Evolutionary conservation across 2,113 vertebrate genomes (phyloP), one percentile per base, ranked within the genome.

Genomic region (Saguinus midas): DNA sequence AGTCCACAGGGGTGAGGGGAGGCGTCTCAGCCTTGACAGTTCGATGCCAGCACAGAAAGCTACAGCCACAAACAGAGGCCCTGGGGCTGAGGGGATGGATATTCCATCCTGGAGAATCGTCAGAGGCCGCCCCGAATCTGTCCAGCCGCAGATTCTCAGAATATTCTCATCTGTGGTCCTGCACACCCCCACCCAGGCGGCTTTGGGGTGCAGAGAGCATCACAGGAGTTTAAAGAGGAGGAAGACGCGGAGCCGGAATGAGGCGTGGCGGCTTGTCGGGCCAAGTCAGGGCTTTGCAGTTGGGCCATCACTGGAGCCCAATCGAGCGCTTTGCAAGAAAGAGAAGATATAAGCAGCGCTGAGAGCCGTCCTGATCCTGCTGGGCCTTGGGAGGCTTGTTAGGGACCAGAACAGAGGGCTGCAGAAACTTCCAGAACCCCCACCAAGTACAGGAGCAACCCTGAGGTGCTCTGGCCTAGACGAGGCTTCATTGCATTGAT

Each of bases 71-170:
- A 7, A 7, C 64, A 1, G 1, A 45, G 37, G 37, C 40, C 29
- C 14, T 8, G 12, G 37, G 40, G n/a, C 45, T 10, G 13, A 13
- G 37, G 21, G 18, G 72, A 17, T 0, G 7, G 17, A 1, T 1
- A 27, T 45, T 35, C 58, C 29, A 4, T 16, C 37, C 45, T 27
- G 0, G 18, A 20, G 5, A 8, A 64, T 18, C 0, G 0, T 11
- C 17, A 52, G 17, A 14, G 0, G 21, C 43, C 48, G 12, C n/a
- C 43, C 3, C 4, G 7, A 57, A 55, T 20, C 29, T 37, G 37
- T 58, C 29, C 72, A 5, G 55, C 10, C 14, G 18, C 57, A 12
- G 55, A 35, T 13, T 10, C 16, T 12, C 8, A 14, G 55, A 8
- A 8, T 32, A 2, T 12, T 29, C 25, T 7, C 1, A 17, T 10